Percentiles rank a stretch among this genome's conserved stretches.
Evolutionary conservation across 2,888 invertebrate species (phyloP).

Genomic region (Nezara viridula): DNA sequence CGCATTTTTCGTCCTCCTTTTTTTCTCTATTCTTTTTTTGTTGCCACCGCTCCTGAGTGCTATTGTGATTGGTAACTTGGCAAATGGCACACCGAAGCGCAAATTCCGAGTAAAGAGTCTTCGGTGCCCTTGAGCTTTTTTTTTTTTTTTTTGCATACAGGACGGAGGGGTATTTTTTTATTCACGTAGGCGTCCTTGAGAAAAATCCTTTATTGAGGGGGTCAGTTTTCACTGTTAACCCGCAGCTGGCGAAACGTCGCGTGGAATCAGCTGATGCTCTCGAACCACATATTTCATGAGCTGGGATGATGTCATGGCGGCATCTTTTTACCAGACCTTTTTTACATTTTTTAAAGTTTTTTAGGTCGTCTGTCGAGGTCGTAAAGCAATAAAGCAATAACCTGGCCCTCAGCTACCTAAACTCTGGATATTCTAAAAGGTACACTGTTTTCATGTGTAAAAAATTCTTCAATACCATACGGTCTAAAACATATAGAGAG

Average conservation of each 20-base stretch:
- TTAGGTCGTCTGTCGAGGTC: neutral
- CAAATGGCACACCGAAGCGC: neutral
- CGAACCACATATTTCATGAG: neutral
- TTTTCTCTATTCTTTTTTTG: neutral
- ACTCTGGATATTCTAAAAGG: slow-evolving; percentile 17
- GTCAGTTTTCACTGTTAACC: neutral
- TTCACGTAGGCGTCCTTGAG: neutral
- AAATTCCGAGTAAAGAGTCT: neutral
- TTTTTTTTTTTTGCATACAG: slow-evolving; percentile 9
- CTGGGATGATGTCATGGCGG: neutral
- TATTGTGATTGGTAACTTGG: slow-evolving; percentile 25
- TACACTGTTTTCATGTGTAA: neutral
- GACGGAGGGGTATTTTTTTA: neutral
- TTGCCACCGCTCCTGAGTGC: neutral
- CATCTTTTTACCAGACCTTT: neutral
- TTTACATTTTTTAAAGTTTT: slow-evolving; percentile 24
- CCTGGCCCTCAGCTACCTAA: neutral
- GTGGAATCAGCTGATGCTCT: neutral
- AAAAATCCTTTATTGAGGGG: slow-evolving; percentile 38
- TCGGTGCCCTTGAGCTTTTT: slow-evolving; percentile 18
- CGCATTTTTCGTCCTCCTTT: neutral
- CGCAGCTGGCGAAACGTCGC: neutral
- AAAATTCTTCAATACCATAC: neutral
- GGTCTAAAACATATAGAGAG: neutral
- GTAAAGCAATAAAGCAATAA: neutral